Evolutionary conservation across 2,797 vertebrate species (phyloP).

Genomic region (Pangasius larnaudii): DNA sequence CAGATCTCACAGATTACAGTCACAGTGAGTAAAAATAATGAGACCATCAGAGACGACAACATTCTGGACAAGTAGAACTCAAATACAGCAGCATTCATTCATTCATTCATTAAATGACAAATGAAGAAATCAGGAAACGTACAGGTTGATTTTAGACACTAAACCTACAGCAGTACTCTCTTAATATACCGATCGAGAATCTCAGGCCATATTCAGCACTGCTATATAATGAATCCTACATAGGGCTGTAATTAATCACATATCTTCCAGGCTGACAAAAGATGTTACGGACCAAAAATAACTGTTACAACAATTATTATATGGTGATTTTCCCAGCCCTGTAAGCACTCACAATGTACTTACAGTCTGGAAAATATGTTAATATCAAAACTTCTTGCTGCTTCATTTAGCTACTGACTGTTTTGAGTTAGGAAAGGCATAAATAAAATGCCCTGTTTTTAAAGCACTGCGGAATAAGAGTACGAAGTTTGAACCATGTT

Average conservation of each 20-base stretch:
- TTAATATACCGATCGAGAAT: not conserved
- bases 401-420: not conserved
- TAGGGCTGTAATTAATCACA: conserved; percentile 18
- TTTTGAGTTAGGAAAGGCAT: not conserved
- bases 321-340: not conserved
- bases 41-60: not conserved
- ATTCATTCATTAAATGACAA: not conserved
- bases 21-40: not conserved
- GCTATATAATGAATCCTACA: not conserved
- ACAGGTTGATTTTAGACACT: not conserved
- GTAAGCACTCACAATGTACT: not conserved
- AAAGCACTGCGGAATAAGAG: not conserved
- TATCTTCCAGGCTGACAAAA: not conserved
- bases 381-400: not conserved
- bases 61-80: not conserved
- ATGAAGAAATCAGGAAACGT: not conserved
- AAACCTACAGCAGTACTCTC: not conserved
- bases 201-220: not conserved
- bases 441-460: not conserved
- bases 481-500: not conserved
- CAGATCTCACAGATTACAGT: not conserved
- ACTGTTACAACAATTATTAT: not conserved
- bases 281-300: not conserved
- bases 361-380: not conserved
- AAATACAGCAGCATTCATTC: not conserved